These are phyloP conservation scores for Halcyon chelicuti DNA, from an alignment of 2,797 vertebrate genomes.

Conservation along the genomic window DNA sequence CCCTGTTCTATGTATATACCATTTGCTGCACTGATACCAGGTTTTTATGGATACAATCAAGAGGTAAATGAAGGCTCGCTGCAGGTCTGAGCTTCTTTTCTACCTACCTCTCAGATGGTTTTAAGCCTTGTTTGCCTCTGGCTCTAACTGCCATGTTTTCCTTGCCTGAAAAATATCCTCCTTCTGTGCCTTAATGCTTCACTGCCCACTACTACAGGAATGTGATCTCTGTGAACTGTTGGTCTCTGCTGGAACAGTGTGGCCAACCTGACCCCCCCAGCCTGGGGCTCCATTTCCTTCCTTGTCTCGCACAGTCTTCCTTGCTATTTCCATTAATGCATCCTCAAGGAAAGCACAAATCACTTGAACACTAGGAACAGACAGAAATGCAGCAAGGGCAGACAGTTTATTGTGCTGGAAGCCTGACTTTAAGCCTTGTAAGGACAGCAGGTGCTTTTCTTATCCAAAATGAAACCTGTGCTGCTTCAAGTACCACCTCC, in stretches of 20 bases:
- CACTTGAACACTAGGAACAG: slow-evolving; percentile 26
- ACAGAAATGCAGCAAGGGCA: not conserved
- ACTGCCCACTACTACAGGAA: not conserved
- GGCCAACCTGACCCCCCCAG: not conserved
- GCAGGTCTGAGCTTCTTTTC: slow-evolving; percentile 31
- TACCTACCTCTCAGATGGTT: slow-evolving; percentile 54
- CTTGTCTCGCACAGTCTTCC: not conserved
- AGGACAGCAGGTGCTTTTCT: not conserved
- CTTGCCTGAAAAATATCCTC: not conserved
- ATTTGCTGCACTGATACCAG: slow-evolving; percentile 52
- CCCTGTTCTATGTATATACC: not conserved
- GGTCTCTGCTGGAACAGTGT: not conserved
- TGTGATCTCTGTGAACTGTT: not conserved
- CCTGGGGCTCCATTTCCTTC: not conserved
- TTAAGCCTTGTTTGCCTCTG: not conserved
- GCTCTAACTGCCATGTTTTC: not conserved
- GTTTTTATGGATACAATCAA: not conserved
- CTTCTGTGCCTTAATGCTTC: slow-evolving; percentile 44
- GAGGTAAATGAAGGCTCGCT: slow-evolving; percentile 59
- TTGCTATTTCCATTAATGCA: not conserved
- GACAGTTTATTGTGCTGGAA: not conserved
- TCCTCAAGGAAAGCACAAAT: not conserved
- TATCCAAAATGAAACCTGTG: not conserved
- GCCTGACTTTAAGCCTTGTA: not conserved
- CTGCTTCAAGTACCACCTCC: not conserved